phyloP scores from a whole-genome alignment of 2,113 vertebrate genomes.

The Anarhynchus alexandrinus region DNA sequence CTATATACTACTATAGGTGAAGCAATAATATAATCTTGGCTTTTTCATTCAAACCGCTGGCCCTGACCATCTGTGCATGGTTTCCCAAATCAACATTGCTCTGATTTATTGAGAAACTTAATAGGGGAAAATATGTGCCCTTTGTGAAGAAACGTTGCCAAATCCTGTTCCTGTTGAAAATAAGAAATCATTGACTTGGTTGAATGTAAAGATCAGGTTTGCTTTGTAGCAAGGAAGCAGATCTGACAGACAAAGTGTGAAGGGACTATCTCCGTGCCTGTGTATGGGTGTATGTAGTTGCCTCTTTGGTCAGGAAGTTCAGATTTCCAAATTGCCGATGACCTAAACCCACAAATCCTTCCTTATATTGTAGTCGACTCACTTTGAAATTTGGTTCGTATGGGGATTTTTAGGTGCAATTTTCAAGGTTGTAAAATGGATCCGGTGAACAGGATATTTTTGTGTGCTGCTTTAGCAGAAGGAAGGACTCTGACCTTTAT shows the following conservation, averaged over 20 bases:
- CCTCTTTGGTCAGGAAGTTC: not conserved
- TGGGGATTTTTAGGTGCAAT: not conserved
- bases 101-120: not conserved
- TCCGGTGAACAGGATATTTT: not conserved
- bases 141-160: not conserved
- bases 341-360: not conserved
- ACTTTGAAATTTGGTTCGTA: not conserved
- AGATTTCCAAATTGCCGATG: not conserved
- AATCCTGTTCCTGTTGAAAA: not conserved
- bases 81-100: not conserved
- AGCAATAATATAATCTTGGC: not conserved
- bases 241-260: not conserved
- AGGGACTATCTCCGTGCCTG: not conserved
- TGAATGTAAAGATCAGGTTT: not conserved
- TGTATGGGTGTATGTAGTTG: not conserved
- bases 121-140: not conserved
- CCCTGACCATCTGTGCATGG: not conserved
- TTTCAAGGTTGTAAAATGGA: not conserved
- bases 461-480: not conserved
- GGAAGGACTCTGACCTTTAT: not conserved
- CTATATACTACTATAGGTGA: not conserved
- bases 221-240: not conserved
- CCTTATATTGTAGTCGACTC: not conserved
- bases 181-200: not conserved
- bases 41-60: not conserved